Evolutionary conservation across 2,797 vertebrate species (phyloP), one percentile per base, ranked within the genome.

Genomic region (Xenentodon cancila): DNA sequence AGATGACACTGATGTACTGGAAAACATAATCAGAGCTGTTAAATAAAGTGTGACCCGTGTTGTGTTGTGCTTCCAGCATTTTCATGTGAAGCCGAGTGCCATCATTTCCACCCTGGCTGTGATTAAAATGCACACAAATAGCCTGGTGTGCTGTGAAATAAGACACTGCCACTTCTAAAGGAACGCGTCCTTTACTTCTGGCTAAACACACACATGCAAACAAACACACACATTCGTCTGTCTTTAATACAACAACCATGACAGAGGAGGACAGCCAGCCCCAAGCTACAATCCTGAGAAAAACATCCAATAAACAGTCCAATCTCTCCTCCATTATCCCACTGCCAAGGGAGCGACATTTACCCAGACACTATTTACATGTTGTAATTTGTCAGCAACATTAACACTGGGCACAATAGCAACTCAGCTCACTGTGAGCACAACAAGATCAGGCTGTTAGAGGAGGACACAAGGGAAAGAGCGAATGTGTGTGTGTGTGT

Each of bases 321-420:
- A 73, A 68, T 75, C 56, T 64, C 12, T 55, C 22, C 43, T 75
- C 65, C 47, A 77, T 79, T 75, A 64, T 84, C 37, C 54, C 0
- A 44, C 70, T 49, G 75, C 77, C 57, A 46, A 19, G 59, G 47
- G 60, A 57, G 27, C 27, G 4, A 20, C 32, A 42, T 44, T 52
- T 51, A 64, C 60, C 64, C 65, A 59, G 51, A 68, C 68, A 9
- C 65, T 59, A 49, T 84, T 82, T 81, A 81, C 73, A 79, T 68
- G 63, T 65, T 75, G 80, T 82, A 81, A 88, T 88, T 89, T 87
- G 75, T 87, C 79, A 77, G 70, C 75, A 69, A 71, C 81, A 80
- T 84, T 78, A 85, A 69, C 71, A 59, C 49, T n/a, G 32, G 0
- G n/a, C 79, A 82, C 68, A 80, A 81, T 44, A 20, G 77, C 48